Evolutionary conservation across 1,140 invertebrate species (phyloP).

Genomic region (Papilio helenus): DNA sequence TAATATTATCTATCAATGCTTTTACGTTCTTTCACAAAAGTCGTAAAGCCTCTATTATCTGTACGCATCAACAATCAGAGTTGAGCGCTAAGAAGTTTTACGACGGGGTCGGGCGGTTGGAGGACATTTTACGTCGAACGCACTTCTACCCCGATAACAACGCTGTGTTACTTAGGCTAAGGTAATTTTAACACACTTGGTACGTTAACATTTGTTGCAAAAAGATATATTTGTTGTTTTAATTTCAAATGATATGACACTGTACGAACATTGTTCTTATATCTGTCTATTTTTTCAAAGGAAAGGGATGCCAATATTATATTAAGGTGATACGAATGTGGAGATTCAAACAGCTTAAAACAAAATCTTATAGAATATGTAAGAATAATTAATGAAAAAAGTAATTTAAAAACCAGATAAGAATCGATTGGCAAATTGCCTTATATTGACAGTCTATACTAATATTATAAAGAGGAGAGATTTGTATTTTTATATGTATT

Average conservation of each 20-base stretch:
- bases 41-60: constrained; percentile 29
- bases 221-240: too few species aligned
- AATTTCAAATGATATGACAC: too few species aligned
- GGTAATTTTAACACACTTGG: not conserved
- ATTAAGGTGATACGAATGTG: too few species aligned
- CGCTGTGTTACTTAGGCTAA: not conserved
- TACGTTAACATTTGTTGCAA: not conserved
- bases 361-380: too few species aligned
- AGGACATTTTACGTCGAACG: not conserved
- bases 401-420: not conserved
- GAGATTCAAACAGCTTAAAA: too few species aligned
- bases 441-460: too few species aligned
- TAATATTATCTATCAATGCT: constrained; percentile 29
- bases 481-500: too few species aligned
- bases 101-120: not conserved
- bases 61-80: constrained; percentile 29
- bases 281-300: too few species aligned
- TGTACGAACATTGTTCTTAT: too few species aligned
- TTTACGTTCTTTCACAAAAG: constrained; percentile 11
- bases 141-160: constrained; percentile 10
- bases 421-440: too few species aligned
- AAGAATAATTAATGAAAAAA: not conserved
- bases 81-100: constrained; percentile 30
- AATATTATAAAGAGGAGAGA: too few species aligned
- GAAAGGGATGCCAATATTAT: too few species aligned